A percentile compares a stretch with the other conserved stretches of the same genome.
phyloP scores from a whole-genome alignment of 2,888 invertebrate species.

The Leptopilina myrica region DNA sequence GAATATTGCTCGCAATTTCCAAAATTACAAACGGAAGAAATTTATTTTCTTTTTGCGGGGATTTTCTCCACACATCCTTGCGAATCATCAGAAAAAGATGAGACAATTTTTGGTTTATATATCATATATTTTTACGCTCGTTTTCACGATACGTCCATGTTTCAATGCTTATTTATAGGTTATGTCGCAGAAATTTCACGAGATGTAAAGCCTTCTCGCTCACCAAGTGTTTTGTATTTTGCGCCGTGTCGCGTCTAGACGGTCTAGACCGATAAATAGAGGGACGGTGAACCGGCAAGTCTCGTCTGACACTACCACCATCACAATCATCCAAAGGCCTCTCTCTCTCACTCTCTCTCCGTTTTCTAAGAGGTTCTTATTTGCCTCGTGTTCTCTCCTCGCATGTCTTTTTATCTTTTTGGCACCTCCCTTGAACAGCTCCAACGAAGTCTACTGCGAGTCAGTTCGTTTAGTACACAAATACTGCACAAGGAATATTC shows the following conservation, averaged over 20 bases:
- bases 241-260: constrained; percentile 31
- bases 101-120: no score
- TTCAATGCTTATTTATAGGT: constrained; percentile 29
- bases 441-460: constrained; percentile 6
- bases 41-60: no score
- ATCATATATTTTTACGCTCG: constrained; percentile 14
- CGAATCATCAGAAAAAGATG: no score
- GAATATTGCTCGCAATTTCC: no score
- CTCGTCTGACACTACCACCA: constrained; percentile 30
- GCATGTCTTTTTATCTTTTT: constrained; percentile 22
- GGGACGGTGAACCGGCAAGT: constrained; percentile 34
- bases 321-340: not conserved
- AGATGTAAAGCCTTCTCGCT: constrained; percentile 15
- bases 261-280: constrained; percentile 33
- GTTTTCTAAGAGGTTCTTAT: constrained; percentile 25
- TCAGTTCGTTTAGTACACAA: constrained; percentile 15
- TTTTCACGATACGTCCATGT: not conserved
- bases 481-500: constrained; percentile 6
- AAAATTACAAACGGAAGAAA: no score
- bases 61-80: no score
- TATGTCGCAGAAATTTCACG: constrained; percentile 32
- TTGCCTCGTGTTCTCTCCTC: constrained; percentile 8
- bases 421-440: not conserved
- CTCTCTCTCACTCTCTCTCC: constrained; percentile 9
- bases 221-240: constrained; percentile 21